Evolutionary conservation across 2,888 invertebrate genomes (phyloP).

Genomic region (Tetrapedia diversipes): DNA sequence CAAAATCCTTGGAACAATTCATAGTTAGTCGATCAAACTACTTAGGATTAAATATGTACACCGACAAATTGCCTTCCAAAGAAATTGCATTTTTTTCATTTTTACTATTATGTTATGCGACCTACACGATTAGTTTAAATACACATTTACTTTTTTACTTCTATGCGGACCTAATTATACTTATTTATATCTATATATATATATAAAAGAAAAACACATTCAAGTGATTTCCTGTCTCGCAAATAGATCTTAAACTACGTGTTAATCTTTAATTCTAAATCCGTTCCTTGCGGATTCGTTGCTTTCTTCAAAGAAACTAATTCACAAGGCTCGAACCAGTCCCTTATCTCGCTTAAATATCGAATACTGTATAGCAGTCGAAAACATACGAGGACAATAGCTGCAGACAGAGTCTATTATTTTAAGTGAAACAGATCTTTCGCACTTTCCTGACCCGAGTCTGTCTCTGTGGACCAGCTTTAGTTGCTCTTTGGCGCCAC

Average conservation of each 20-base stretch:
- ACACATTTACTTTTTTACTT: constrained; percentile 40
- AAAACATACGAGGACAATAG: constrained; percentile 49
- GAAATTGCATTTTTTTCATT: neutral
- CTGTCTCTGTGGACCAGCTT: constrained; percentile 2
- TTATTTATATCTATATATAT: constrained; percentile 39
- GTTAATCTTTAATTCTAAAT: constrained; percentile 26
- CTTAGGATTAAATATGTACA: constrained; percentile 32
- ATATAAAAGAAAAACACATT: constrained; percentile 37
- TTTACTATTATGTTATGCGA: constrained; percentile 14
- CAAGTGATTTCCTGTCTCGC: constrained; percentile 7
- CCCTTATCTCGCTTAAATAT: constrained; percentile 48
- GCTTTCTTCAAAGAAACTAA: neutral
- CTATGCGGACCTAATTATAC: constrained; percentile 22
- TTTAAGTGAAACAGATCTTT: constrained; percentile 6
- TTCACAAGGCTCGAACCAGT: constrained; percentile 3
- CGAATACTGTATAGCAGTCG: constrained; percentile 66
- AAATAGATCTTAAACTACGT: constrained; percentile 29
- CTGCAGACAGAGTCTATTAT: constrained; percentile 11
- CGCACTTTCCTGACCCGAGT: neutral
- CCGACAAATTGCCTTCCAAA: constrained; percentile 1
- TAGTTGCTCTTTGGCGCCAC: neutral
- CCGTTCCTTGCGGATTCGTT: neutral
- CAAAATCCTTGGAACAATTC: constrained; percentile 14
- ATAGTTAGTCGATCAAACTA: constrained; percentile 12
- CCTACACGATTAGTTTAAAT: constrained; percentile 49